phyloP scores from a whole-genome alignment of 53 echinoderm and acorn worm genomes.

The Patiria pectinifera region DNA sequence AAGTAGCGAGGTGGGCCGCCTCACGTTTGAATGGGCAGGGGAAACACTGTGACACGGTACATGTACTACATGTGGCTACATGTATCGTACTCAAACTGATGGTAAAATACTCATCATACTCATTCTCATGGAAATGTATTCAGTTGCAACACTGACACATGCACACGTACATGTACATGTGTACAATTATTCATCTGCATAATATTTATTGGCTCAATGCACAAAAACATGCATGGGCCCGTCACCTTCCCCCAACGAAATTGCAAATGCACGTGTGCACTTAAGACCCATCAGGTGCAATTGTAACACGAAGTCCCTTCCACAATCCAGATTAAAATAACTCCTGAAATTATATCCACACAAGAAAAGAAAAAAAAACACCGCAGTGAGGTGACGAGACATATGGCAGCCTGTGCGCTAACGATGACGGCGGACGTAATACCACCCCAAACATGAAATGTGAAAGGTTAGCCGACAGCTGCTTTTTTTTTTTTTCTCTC shows the following conservation, averaged over 20 bases:
- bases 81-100: no score
- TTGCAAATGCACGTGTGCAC: neutral
- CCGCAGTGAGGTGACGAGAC: neutral
- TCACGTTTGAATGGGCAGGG: no score
- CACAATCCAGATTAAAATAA: constrained; percentile 30
- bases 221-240: neutral
- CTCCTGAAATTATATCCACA: constrained; percentile 22
- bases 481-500: neutral
- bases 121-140: no score
- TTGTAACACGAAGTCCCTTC: constrained; percentile 13
- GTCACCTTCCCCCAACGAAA: neutral
- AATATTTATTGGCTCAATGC: neutral
- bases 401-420: constrained; percentile 22
- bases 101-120: no score
- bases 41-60: no score
- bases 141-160: neutral
- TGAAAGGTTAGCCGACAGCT: constrained; percentile 44
- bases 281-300: neutral
- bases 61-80: no score
- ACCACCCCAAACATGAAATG: constrained; percentile 37
- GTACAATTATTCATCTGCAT: no score
- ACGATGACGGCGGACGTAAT: constrained; percentile 14
- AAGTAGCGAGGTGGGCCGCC: no score
- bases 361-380: neutral
- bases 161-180: constrained; percentile 6